Evolutionary conservation across 2,113 vertebrate genomes (phyloP), one percentile per base, ranked within the genome.

Genomic region (Ammodytes marinus): DNA sequence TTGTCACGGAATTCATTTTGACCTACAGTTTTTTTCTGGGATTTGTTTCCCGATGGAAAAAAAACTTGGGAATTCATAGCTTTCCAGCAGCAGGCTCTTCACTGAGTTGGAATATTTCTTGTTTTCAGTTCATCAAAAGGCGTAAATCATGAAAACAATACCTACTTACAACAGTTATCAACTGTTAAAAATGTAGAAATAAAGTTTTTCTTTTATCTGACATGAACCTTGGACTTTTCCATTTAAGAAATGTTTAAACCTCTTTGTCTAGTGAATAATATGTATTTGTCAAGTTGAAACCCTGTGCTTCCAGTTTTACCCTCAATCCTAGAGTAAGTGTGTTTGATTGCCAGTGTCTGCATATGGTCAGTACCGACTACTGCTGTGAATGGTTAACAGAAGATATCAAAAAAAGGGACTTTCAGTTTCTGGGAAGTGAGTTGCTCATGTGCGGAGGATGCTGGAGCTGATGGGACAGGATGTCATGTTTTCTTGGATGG

Each of bases 381-480:
- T 76, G 63, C 69, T 79, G 77, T 76, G 63, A 84, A 42, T 40
- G 47, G 49, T 74, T 74, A 64, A 66, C 63, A 68, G 81, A 27
- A 67, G 58, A 75, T 46, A 75, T 79, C 76, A 70, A 69, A 49
- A 80, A 85, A 72, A 45, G 52, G 42, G 72, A 49, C 58, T 80
- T n/a, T 86, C 12, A 80, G 76, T 85, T 27, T 79, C 74, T 90
- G 86, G 89, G 91, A 90, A 88, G 72, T 39, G 72, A 86, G 73
- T 54, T 2, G 81, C 73, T 86, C 61, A 13, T 80, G 63, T 84
- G 86, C 14, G 76, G 85, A 84, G 90, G 90, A 89, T 75, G 82
- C 82, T 73, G 81, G 83, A 80, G 86, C 86, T 88, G 85, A 71
- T 86, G 86, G 85, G 90, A 86, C 90, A 91, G 92, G 91, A 93